phyloP scores from a whole-genome alignment of 2,113 vertebrate genomes.

The Amazona vittata region DNA sequence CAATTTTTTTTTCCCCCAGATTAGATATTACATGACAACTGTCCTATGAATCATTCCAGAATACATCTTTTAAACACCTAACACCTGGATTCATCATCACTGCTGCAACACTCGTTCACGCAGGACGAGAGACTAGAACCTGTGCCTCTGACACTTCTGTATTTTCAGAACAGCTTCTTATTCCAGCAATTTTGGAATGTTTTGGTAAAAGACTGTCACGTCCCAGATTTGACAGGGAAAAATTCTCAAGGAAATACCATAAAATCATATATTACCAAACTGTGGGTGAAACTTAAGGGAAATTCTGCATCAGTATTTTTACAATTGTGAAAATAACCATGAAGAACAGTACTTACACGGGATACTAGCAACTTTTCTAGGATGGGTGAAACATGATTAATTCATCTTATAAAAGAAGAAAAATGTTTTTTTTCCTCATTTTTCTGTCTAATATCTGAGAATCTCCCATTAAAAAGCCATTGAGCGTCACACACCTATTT shows the following conservation, averaged over 20 bases:
- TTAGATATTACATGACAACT: not conserved
- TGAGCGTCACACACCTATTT: not conserved
- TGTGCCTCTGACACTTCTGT: not conserved
- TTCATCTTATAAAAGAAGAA: not conserved
- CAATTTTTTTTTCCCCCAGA: fast-evolving
- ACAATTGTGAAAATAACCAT: not conserved
- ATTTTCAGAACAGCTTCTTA: not conserved
- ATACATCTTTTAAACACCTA: not conserved
- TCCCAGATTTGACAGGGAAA: not conserved
- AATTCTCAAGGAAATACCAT: not conserved
- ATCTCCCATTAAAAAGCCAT: not conserved
- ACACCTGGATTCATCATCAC: not conserved
- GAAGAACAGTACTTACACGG: not conserved
- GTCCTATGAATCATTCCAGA: not conserved
- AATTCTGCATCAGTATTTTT: not conserved
- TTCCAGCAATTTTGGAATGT: not conserved
- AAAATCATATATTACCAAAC: not conserved
- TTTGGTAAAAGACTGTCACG: not conserved
- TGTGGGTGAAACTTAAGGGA: not conserved
- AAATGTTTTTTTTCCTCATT: fast-evolving
- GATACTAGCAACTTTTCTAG: not conserved
- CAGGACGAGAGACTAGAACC: not conserved
- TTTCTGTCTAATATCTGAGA: not conserved
- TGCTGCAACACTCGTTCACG: not conserved
- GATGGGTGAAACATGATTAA: not conserved